Conservation (phyloP, 1,140 invertebrate genomes). For the Manduca sexta region DNA sequence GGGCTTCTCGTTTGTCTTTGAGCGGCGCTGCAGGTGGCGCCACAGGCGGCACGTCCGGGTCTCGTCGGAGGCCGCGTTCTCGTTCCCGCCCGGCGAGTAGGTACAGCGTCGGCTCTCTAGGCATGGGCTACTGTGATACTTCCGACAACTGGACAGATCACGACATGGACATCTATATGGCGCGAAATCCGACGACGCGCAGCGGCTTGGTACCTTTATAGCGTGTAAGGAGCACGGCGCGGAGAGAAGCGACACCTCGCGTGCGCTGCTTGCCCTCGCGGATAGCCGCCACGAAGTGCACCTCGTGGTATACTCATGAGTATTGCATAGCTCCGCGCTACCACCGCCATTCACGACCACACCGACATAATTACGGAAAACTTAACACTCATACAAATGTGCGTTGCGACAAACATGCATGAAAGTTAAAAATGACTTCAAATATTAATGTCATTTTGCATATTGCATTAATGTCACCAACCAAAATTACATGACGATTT, state of each 20-base stretch:
- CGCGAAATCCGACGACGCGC: conserved; percentile 89
- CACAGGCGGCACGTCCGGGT: conserved; percentile 75
- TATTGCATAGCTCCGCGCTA: conserved; percentile 17
- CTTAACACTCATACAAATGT: conserved; percentile 15
- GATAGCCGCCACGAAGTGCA: conserved; percentile 19
- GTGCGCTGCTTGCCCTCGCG: conserved; percentile 30
- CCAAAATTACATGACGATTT: background rate
- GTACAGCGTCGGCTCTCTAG: conserved; percentile 80
- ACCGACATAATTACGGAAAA: conserved; percentile 26
- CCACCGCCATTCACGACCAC: conserved; percentile 24
- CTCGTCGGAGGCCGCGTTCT: conserved; percentile 78
- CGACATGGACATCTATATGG: conserved; percentile 96
- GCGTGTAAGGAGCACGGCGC: conserved; percentile 47
- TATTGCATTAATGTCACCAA: background rate
- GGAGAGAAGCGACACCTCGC: conserved; percentile 21
- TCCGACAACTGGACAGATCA: conserved; percentile 96
- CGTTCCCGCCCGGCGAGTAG: conserved; percentile 75
- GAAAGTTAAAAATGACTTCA: conserved; percentile 1
- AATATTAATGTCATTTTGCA: background rate
- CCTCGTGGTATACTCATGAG: conserved; percentile 35
- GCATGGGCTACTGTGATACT: conserved; percentile 87
- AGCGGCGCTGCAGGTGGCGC: conserved; percentile 74
- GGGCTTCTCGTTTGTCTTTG: conserved; percentile 82
- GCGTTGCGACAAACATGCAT: conserved; percentile 6
- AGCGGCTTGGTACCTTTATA: conserved; percentile 88